Evolutionary conservation across 2,888 invertebrate genomes (phyloP).

Genomic region (Augiades crinisus): DNA sequence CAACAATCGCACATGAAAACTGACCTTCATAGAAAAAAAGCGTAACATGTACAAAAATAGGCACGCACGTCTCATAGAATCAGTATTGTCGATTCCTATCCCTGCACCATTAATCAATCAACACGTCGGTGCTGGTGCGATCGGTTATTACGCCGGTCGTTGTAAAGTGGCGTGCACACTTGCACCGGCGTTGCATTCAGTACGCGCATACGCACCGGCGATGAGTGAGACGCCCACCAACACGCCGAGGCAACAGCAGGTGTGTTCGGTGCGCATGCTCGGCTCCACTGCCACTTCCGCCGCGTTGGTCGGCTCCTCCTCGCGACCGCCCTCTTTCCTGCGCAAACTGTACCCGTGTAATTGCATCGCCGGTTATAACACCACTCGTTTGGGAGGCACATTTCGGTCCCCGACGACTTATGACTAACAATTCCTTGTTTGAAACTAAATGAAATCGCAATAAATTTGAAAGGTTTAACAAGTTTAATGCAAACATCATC

Average conservation of each 20-base stretch:
- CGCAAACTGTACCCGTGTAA: constrained; percentile 27
- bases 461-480: no score
- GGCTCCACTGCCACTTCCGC: constrained; percentile 57
- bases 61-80: constrained; percentile 2
- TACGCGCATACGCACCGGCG: constrained; percentile 55
- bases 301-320: constrained; percentile 72
- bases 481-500: no score
- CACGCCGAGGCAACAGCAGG: constrained; percentile 77
- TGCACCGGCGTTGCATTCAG: background rate
- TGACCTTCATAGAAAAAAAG: no score
- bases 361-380: background rate
- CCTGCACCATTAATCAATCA: constrained; percentile 10
- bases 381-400: no score
- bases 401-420: no score
- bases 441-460: background rate
- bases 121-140: constrained; percentile 10
- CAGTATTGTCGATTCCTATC: constrained; percentile 1
- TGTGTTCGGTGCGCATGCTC: constrained; percentile 70
- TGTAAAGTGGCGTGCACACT: constrained; percentile 8
- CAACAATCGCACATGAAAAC: no score
- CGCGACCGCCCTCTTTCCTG: constrained; percentile 78
- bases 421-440: no score
- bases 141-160: constrained; percentile 2
- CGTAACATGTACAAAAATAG: no score
- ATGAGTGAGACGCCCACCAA: constrained; percentile 79